A percentile compares a stretch with the other conserved stretches of the same genome.
phyloP scores from a whole-genome alignment of 2,888 invertebrate species.

The Lasioglossum figueresi region DNA sequence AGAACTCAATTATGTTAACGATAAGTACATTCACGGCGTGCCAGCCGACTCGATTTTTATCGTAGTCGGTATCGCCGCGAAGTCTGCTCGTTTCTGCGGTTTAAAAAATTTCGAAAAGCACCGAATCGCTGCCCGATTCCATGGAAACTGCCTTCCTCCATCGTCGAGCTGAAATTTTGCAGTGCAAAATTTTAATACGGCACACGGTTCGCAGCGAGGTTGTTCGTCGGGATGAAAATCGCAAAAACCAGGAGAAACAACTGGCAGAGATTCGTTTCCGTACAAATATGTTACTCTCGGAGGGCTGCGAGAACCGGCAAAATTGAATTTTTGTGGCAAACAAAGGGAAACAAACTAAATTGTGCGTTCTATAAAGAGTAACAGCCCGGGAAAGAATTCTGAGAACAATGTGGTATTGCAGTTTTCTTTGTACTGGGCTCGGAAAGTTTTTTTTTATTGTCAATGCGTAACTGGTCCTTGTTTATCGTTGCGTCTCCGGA shows the following conservation, averaged over 20 bases:
- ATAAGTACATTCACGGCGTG: slow-evolving; percentile 42
- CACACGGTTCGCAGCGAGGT: neutral
- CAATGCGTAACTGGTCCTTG: neutral
- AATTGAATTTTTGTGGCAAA: neutral
- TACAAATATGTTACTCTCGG: neutral
- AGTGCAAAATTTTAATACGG: neutral
- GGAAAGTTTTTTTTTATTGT: neutral
- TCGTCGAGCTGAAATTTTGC: neutral
- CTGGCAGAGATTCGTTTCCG: neutral
- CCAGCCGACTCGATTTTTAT: slow-evolving; percentile 39
- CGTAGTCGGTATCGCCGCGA: slow-evolving; percentile 21
- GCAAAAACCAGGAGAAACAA: neutral
- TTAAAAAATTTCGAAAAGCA: neutral
- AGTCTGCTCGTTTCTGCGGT: neutral
- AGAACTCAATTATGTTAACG: slow-evolving; percentile 56
- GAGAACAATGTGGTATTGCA: neutral
- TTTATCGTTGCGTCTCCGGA: neutral
- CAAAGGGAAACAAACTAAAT: slow-evolving; percentile 17
- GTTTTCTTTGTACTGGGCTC: neutral
- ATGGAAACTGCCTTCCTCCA: neutral
- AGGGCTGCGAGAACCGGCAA: neutral
- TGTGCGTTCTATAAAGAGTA: neutral
- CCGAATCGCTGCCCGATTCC: neutral
- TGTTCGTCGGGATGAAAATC: neutral
- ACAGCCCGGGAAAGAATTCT: neutral